phyloP scores from a whole-genome alignment of 2,113 vertebrate genomes.

The Arvicanthis niloticus region DNA sequence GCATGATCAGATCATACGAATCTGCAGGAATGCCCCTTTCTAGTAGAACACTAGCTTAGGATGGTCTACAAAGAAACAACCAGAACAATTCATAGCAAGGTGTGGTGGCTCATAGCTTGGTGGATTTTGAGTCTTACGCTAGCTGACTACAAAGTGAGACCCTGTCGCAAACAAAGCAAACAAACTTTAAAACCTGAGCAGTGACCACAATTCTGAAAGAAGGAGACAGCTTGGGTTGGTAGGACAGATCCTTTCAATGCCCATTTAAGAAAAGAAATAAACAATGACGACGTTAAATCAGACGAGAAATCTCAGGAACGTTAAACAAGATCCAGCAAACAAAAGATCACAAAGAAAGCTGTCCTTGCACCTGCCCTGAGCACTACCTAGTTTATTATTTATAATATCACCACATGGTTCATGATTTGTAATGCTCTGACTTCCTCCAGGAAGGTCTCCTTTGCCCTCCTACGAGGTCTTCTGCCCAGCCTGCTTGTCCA shows the following conservation, averaged over 20 bases:
- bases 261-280: background rate
- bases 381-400: background rate
- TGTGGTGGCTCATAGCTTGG: background rate
- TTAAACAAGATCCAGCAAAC: slow-evolving; percentile 18
- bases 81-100: background rate
- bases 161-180: background rate
- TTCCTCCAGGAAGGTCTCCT: background rate
- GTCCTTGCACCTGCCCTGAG: background rate
- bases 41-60: background rate
- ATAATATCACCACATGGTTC: accelerated
- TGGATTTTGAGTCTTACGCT: background rate
- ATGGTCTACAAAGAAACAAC: background rate
- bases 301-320: background rate
- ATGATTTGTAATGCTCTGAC: background rate
- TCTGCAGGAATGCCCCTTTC: too few relatives aligned
- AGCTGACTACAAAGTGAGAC: background rate
- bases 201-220: background rate
- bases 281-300: background rate
- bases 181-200: background rate
- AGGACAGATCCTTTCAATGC: background rate
- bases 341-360: background rate
- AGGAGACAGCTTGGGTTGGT: background rate
- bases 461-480: background rate
- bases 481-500: background rate
- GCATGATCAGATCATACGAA: background rate